Percentiles rank a stretch among this genome's conserved stretches.
Evolutionary conservation across 2,113 vertebrate species (phyloP).

Genomic region (Coptodon bakossiorum): DNA sequence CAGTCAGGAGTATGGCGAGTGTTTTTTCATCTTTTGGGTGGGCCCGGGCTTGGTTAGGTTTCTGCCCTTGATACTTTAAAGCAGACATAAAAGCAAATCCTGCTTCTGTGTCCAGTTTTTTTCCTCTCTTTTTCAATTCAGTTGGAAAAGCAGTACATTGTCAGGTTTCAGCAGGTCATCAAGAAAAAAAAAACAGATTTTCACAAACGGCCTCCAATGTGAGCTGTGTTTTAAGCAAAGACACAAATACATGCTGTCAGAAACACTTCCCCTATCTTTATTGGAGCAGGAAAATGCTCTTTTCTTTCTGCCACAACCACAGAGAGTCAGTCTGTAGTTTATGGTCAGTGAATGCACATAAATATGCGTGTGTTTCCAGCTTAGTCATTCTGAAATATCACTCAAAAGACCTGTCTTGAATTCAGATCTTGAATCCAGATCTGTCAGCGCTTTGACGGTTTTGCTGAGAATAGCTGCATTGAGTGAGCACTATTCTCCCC

Average conservation of each 20-base stretch:
- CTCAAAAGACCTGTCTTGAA: neutral
- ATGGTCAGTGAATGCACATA: neutral
- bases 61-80: neutral
- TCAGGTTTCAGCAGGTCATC: constrained; percentile 16
- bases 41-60: neutral
- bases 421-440: neutral
- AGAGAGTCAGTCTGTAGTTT: constrained; percentile 10
- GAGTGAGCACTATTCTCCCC: neutral
- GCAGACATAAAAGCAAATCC: constrained; percentile 12
- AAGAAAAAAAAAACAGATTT: constrained; percentile 19
- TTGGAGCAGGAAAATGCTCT: constrained; percentile 10
- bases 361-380: constrained; percentile 13
- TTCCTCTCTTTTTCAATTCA: neutral
- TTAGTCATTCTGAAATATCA: neutral
- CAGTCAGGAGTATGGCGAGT: neutral
- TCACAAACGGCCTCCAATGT: neutral
- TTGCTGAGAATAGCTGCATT: neutral
- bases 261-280: constrained; percentile 26
- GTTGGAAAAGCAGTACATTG: constrained; percentile 7
- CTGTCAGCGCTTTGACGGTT: neutral
- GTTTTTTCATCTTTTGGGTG: constrained; percentile 36
- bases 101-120: neutral
- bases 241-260: neutral
- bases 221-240: neutral
- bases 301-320: constrained; percentile 23